phyloP scores from a whole-genome alignment of 1,140 invertebrate species.

The Nasonia giraulti region DNA sequence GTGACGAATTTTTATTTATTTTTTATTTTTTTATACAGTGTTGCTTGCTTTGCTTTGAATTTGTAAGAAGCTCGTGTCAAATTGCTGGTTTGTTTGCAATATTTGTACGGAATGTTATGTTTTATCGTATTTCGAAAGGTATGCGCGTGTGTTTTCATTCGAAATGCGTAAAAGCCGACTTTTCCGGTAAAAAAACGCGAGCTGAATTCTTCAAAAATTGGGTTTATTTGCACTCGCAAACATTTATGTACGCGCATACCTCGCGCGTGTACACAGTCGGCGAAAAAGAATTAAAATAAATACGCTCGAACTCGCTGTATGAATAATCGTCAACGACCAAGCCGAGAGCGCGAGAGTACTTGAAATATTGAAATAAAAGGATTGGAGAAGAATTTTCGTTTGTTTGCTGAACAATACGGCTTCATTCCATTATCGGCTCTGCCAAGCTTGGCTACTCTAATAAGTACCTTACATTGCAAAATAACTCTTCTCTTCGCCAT shows the following conservation, averaged over 20 bases:
- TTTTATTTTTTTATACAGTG: not conserved
- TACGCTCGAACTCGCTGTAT: no score
- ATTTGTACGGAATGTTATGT: not conserved
- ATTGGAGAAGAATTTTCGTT: no score
- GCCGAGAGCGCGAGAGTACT: no score
- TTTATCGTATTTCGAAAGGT: not conserved
- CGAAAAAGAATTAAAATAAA: no score
- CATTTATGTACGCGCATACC: no score
- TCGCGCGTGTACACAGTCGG: no score
- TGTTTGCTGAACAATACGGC: not conserved
- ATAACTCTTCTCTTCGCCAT: not conserved
- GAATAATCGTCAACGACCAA: no score
- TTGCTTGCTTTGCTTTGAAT: no score
- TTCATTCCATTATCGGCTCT: not conserved
- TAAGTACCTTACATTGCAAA: no score
- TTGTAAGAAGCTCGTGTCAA: no score
- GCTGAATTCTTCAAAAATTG: not conserved
- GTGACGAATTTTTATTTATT: not conserved
- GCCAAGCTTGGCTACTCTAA: not conserved
- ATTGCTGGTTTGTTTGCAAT: no score
- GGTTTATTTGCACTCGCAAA: not conserved
- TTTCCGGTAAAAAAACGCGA: not conserved
- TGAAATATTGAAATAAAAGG: no score
- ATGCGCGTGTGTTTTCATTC: not conserved
- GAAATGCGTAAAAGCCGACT: slow-evolving; percentile 16